Base-by-base conservation (phyloP, 2,888 invertebrate genomes). In the Phalangium opilio region DNA sequence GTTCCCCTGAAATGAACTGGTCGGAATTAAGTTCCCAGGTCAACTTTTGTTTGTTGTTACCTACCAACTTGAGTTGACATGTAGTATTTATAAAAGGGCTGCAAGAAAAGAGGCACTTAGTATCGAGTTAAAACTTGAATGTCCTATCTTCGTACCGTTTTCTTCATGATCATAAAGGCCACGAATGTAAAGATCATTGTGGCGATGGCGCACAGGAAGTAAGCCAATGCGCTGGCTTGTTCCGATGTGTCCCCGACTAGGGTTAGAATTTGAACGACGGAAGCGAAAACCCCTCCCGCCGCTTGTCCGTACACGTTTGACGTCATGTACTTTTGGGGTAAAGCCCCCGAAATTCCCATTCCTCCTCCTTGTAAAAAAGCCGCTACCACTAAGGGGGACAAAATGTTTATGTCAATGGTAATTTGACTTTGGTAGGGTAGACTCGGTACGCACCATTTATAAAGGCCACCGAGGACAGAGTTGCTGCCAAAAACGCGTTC, bases 261-360 rank as follows among this genome's bases (percentile, higher is more conserved):
- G 0, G 89, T 81, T 42, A 83, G 70, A 17, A 51, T 50, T 43
- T 57, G 55, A 3, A 51, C 50, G 10, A 50, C 20, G 2, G 53
- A 53, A n/a, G 55, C 55, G 17, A 55, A 44, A 15, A 57, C 45
- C 10, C 56, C 55, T 7, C 51, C 51, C 8, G 49, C 19, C 18
- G 51, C 51, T 48, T 36, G 38, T 14, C 51, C 53, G 18, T 54
- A 47, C 14, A 47, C 49, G 17, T 48, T 51, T 27, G 48, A 47
- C 15, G 45, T 49, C 70, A 87, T 86, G 66, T 87, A 93, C 56
- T 78, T 76, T 3, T 81, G 75, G 1, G 89, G 81, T 67, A 93
- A 90, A 56, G 81, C 75, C n/a, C 87, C 85, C 0, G 83, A 84
- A 38, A 91, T 75, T 3, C 89, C 90, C 58, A 87, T 80, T 34